A percentile compares a stretch with the other conserved stretches of the same genome.
These are phyloP conservation scores for Drosophila fulvimacula DNA, from an alignment of 2,888 invertebrate species.

Conservation along the genomic window DNA sequence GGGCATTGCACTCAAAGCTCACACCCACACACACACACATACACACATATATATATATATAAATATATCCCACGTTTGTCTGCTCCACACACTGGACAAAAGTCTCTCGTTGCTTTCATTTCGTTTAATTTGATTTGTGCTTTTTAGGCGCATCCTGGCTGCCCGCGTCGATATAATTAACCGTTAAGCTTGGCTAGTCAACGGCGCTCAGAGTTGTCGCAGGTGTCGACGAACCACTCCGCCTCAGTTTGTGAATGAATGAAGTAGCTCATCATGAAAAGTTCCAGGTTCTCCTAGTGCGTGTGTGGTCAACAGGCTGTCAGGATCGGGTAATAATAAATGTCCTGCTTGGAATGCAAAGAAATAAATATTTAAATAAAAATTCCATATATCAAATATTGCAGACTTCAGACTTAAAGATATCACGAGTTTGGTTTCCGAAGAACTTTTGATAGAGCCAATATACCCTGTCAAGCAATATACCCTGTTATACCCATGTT, in stretches of 20 bases:
- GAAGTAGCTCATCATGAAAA: constrained; percentile 14
- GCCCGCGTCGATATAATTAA: constrained; percentile 64
- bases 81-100: constrained; percentile 17
- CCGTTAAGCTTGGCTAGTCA: constrained; percentile 67
- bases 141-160: not conserved
- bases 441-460: too few species aligned
- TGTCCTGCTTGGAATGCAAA: too few species aligned
- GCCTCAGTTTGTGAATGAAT: constrained; percentile 42
- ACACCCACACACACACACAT: constrained; percentile 5
- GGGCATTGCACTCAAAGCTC: constrained; percentile 76
- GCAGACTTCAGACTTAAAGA: too few species aligned
- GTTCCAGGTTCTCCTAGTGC: not conserved
- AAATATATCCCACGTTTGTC: not conserved
- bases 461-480: too few species aligned
- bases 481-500: too few species aligned
- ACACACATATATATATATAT: not conserved
- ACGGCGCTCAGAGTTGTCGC: constrained; percentile 65
- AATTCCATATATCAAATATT: too few species aligned
- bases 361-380: too few species aligned
- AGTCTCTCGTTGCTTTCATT: constrained; percentile 28
- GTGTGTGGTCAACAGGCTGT: constrained; percentile 18
- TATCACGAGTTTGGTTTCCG: too few species aligned
- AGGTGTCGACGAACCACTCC: constrained; percentile 39
- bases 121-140: constrained; percentile 6
- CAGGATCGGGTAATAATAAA: too few species aligned